Conservation (phyloP, 2,113 vertebrate genomes). For the Cyphomyrus discorhynchus region DNA sequence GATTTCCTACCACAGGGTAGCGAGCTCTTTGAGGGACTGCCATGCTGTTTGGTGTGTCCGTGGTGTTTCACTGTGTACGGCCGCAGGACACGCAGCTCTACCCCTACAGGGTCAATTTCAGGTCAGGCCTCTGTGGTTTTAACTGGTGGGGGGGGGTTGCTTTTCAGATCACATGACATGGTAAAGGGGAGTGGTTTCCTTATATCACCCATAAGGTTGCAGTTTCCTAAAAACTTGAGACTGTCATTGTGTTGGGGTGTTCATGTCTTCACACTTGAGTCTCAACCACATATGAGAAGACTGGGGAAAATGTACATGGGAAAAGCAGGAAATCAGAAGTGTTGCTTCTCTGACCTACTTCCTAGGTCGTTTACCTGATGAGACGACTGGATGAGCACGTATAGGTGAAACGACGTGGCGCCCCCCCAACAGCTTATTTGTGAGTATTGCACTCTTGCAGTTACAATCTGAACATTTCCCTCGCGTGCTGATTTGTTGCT, state of each 20-base stretch:
- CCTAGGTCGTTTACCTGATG: not conserved
- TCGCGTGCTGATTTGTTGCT: not conserved
- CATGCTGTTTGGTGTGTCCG: not conserved
- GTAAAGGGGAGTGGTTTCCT: not conserved
- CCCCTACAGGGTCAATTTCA: slow-evolving; percentile 1
- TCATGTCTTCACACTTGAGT: not conserved
- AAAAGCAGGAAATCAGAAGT: not conserved
- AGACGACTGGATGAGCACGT: not conserved
- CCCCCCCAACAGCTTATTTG: not conserved
- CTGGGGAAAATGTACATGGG: not conserved
- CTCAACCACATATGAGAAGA: not conserved
- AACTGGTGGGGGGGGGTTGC: not conserved
- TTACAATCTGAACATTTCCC: not conserved
- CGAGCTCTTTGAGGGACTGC: not conserved
- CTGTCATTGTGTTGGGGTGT: not conserved
- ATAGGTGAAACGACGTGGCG: not conserved
- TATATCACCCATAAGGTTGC: not conserved
- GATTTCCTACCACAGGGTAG: not conserved
- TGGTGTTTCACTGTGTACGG: not conserved
- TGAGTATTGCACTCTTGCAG: not conserved
- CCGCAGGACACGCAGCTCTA: not conserved
- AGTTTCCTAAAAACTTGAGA: not conserved
- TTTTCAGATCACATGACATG: not conserved
- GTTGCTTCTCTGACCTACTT: not conserved
- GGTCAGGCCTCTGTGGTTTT: not conserved